These are phyloP conservation scores for Cisticola juncidis DNA, from an alignment of 2,113 vertebrate species.

Conservation along the genomic window DNA sequence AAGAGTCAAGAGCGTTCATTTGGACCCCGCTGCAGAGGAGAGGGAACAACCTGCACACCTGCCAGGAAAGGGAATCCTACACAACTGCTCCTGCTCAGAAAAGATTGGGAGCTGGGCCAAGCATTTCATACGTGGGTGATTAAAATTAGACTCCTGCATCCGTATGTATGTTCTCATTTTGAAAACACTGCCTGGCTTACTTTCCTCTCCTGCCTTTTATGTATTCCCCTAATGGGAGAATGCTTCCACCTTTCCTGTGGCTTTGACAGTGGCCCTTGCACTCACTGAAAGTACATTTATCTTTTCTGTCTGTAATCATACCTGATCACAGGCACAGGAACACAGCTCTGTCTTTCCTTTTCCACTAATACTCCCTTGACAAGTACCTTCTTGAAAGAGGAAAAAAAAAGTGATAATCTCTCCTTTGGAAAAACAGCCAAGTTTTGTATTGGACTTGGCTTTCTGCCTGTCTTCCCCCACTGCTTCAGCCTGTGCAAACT, in stretches of 20 bases:
- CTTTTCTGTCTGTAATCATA: conserved; percentile 38
- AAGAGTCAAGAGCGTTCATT: not conserved
- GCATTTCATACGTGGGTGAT: conserved; percentile 16
- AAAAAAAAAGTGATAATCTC: not conserved
- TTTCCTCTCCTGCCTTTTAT: conserved; percentile 24
- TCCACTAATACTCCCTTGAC: conserved; percentile 24
- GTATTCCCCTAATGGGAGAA: not conserved
- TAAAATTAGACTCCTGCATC: conserved; percentile 55
- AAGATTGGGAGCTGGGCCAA: conserved; percentile 33
- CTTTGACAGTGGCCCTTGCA: conserved; percentile 9
- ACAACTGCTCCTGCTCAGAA: conserved; percentile 17
- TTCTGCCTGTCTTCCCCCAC: not conserved
- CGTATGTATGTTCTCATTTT: not conserved
- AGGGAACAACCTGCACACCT: conserved; percentile 36
- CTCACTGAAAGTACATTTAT: not conserved
- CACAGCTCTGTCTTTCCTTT: conserved; percentile 29
- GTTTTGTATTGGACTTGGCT: not conserved
- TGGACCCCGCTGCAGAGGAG: not conserved
- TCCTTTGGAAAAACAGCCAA: conserved; percentile 14
- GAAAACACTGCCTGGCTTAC: conserved; percentile 16
- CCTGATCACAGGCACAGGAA: conserved; percentile 15
- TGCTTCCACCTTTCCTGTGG: not conserved
- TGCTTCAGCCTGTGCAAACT: not conserved
- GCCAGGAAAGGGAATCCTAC: conserved; percentile 65
- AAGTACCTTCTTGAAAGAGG: not conserved